Conservation (phyloP, 2,113 vertebrate genomes). For the Pantherophis guttatus region DNA sequence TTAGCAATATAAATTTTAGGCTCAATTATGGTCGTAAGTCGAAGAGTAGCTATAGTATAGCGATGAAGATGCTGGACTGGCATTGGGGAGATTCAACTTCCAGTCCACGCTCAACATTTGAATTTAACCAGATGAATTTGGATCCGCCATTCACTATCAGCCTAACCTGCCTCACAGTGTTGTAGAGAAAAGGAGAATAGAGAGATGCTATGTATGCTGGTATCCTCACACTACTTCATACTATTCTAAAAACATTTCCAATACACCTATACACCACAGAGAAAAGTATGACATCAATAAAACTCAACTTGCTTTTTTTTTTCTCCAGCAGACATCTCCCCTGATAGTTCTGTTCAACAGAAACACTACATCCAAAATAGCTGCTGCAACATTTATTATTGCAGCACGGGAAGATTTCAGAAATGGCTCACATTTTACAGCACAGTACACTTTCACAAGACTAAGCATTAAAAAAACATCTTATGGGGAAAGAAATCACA, state of each 20-base stretch:
- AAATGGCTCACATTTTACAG: background rate
- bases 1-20: background rate
- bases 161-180: background rate
- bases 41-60: background rate
- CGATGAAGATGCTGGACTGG: background rate
- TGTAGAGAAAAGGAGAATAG: background rate
- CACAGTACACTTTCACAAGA: background rate
- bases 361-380: background rate
- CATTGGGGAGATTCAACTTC: background rate
- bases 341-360: background rate
- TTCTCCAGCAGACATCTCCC: background rate
- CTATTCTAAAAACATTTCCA: background rate
- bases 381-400: background rate
- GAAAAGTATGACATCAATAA: background rate
- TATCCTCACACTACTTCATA: background rate
- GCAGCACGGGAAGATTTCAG: background rate
- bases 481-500: background rate
- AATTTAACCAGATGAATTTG: background rate
- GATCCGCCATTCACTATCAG: background rate
- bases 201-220: background rate
- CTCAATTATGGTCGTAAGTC: background rate
- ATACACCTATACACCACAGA: background rate
- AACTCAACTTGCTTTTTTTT: background rate
- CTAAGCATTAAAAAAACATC: background rate
- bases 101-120: background rate